Percentiles rank a stretch among this genome's conserved stretches.
Conservation (phyloP, 2,888 invertebrate species). For the Mythimna ferrago region DNA sequence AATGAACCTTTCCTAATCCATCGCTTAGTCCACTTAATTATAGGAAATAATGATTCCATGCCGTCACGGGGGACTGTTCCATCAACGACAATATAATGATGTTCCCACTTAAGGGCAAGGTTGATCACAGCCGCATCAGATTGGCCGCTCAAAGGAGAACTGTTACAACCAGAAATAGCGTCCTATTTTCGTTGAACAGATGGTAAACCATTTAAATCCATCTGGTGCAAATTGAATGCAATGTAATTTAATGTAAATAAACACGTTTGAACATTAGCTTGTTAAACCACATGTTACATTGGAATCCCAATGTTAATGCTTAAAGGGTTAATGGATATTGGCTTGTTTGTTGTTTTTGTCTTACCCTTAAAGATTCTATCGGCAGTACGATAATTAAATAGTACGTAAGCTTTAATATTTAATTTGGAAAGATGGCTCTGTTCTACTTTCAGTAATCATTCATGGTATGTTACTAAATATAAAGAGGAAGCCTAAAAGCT, state of each 20-base stretch:
- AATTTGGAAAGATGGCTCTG: not conserved
- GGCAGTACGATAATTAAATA: not conserved
- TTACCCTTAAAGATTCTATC: not conserved
- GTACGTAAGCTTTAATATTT: not conserved
- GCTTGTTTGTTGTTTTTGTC: conserved; percentile 10
- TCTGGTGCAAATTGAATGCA: conserved; percentile 53
- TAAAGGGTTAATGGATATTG: conserved; percentile 26
- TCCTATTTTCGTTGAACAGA: conserved; percentile 54
- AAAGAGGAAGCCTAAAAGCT: too few relatives aligned
- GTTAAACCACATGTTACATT: conserved; percentile 33
- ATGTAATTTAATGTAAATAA: conserved; percentile 50
- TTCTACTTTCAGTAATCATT: too few relatives aligned
- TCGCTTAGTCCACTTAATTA: not conserved
- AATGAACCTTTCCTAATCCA: not conserved
- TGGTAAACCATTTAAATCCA: conserved; percentile 51
- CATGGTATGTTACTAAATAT: too few relatives aligned
- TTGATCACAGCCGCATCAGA: conserved; percentile 1
- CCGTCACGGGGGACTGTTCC: conserved; percentile 21
- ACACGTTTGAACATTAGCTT: conserved; percentile 33
- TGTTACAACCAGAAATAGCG: conserved; percentile 39
- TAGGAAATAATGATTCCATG: not conserved
- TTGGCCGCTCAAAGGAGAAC: conserved; percentile 7
- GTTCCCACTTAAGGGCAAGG: conserved; percentile 5
- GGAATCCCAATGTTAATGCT: conserved; percentile 31
- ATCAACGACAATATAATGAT: conserved; percentile 32